Percentiles rank a stretch among this genome's conserved stretches.
phyloP scores from a whole-genome alignment of 2,113 vertebrate species.

The Phocoena phocoena region DNA sequence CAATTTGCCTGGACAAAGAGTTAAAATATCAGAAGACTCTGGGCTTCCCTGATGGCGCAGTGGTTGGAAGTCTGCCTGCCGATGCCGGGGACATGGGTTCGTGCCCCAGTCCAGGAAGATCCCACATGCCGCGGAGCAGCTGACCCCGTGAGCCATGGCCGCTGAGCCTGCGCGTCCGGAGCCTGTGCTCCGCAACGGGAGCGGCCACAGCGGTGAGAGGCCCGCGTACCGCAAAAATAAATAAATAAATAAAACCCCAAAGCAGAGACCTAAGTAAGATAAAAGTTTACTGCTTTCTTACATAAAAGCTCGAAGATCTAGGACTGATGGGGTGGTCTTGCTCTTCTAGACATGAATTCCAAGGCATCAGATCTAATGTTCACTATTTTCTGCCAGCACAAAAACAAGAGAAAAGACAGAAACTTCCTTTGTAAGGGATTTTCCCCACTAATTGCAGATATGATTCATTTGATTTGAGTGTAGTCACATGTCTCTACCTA shows the following conservation, averaged over 20 bases:
- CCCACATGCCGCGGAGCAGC: too few species aligned
- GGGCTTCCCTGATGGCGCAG: too few species aligned
- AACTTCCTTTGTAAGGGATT: background rate
- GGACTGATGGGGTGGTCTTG: background rate
- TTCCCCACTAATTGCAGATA: background rate
- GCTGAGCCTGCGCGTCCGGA: too few species aligned
- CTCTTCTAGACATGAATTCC: background rate
- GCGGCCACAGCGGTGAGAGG: too few species aligned
- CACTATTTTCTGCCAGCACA: background rate
- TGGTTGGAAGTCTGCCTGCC: too few species aligned
- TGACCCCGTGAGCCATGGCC: too few species aligned
- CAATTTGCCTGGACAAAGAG: background rate
- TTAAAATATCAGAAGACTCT: background rate
- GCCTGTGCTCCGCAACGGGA: too few species aligned
- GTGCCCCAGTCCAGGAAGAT: too few species aligned
- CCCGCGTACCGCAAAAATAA: too few species aligned
- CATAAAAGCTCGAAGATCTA: background rate
- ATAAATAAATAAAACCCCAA: background rate
- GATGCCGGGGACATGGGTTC: too few species aligned
- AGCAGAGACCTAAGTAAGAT: background rate
- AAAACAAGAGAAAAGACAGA: background rate
- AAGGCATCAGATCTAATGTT: background rate
- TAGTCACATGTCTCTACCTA: background rate
- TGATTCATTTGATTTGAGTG: background rate
- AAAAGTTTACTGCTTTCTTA: background rate